A percentile compares a stretch with the other conserved stretches of the same genome.
phyloP scores from a whole-genome alignment of 1,140 invertebrate genomes.

The Cyclargus thomasi region DNA sequence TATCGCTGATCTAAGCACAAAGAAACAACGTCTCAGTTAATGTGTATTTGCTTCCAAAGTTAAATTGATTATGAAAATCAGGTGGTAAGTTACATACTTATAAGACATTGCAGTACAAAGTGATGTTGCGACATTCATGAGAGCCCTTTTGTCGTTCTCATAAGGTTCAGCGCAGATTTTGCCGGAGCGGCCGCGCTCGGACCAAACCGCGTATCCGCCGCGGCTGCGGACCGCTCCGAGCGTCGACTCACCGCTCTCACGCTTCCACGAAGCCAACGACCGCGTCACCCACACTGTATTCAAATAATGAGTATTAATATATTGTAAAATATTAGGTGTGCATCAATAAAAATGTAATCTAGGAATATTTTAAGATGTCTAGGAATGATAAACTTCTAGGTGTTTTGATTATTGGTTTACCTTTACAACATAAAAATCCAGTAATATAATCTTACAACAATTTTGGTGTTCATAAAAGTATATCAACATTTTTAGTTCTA shows the following conservation, averaged over 20 bases:
- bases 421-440: too few species aligned
- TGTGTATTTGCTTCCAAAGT: not conserved
- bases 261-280: conserved; percentile 76
- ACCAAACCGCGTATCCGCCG: conserved; percentile 88
- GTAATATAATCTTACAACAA: too few species aligned
- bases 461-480: too few species aligned
- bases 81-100: conserved; percentile 75
- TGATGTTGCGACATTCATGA: conserved; percentile 81
- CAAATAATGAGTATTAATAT: not conserved
- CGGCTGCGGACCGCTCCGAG: conserved; percentile 80
- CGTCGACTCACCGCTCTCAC: conserved; percentile 70
- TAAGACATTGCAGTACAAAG: conserved; percentile 85
- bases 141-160: conserved; percentile 70
- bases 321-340: not conserved
- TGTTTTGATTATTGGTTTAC: too few species aligned
- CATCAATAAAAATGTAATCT: not conserved
- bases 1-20: conserved; percentile 40
- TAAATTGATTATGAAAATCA: too few species aligned
- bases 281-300: conserved; percentile 83
- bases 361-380: too few species aligned
- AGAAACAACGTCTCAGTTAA: not conserved
- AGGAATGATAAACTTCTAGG: too few species aligned
- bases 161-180: conserved; percentile 86
- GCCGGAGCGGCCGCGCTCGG: conserved; percentile 86
- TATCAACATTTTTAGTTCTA: too few species aligned